Base-by-base conservation (phyloP, 2,113 vertebrate genomes). In the Coturnix japonica region DNA sequence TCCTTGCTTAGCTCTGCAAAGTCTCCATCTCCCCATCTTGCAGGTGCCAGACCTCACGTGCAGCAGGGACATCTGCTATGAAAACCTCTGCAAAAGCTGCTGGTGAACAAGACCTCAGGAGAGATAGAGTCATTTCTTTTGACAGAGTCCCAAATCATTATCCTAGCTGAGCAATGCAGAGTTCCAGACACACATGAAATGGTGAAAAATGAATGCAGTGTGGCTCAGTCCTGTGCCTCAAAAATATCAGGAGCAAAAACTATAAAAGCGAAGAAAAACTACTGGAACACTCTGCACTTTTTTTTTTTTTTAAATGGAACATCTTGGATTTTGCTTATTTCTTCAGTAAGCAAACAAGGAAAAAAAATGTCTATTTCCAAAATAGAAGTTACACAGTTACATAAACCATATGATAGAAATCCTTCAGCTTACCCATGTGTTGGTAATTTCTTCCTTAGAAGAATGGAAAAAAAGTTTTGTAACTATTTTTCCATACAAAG, bases 371-470 rank as follows among this genome's bases (percentile, higher is more conserved):
- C 25, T 81, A 66, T 81, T 95, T 95, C 89, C 65, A 89, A 86
- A 95, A 74, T 81, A 87, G 53, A 92, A 91, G 43, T 78, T 77
- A 59, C 80, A 63, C 37, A 83, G 61, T 90, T 89, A 86, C 77
- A 81, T 81, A 93, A 96, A 81, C 73, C 91, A 75, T 88, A 90
- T 44, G 86, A 94, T 77, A 86, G 53, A 84, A 94, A 59, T 71
- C 47, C 37, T 77, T 44, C 78, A 73, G 69, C 69, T 90, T 88
- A 74, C 37, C 84, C 80, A 77, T 43, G 28, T 84, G 65, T 35
- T 93, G 83, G 80, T 49, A 92, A 92, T 89, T 92, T 90, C 74
- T 86, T 84, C 56, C 71, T 86, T 63, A 72, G 4, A 60, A 71
- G 20, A 28, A 75, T 31, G 66, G 44, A 78, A 35, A 39, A 23